These are phyloP conservation scores for Xanthorhoe designata DNA, from an alignment of 2,888 invertebrate species.

Conservation along the genomic window DNA sequence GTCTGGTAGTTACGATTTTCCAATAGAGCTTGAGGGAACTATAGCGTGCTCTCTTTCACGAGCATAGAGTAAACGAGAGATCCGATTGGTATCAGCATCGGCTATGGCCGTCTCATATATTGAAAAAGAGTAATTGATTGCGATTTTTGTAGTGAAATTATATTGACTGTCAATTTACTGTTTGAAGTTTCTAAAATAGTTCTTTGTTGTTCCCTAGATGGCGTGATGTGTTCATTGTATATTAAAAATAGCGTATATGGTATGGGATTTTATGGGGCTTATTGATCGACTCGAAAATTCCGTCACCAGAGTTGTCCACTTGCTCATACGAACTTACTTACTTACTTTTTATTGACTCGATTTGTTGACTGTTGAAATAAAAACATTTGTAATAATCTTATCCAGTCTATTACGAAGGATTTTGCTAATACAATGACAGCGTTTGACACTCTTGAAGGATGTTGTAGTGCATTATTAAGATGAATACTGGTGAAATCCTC, in stretches of 20 bases:
- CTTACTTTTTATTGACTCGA: no score
- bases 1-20: constrained; percentile 27
- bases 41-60: constrained; percentile 15
- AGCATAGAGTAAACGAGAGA: constrained; percentile 9
- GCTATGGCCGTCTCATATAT: background rate
- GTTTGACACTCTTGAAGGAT: background rate
- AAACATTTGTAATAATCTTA: background rate
- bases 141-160: constrained; percentile 12
- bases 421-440: background rate
- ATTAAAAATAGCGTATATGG: background rate
- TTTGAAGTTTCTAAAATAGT: background rate
- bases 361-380: background rate
- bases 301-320: no score
- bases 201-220: background rate
- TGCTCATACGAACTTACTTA: no score
- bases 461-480: no score
- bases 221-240: background rate
- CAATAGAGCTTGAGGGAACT: constrained; percentile 5
- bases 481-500: no score
- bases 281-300: no score
- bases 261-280: no score
- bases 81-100: constrained; percentile 8
- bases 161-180: background rate
- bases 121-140: background rate
- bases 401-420: no score